Percentiles rank a stretch among this genome's conserved stretches.
phyloP scores from a whole-genome alignment of 2,113 vertebrate species.

The Herpetotheres cachinnans region DNA sequence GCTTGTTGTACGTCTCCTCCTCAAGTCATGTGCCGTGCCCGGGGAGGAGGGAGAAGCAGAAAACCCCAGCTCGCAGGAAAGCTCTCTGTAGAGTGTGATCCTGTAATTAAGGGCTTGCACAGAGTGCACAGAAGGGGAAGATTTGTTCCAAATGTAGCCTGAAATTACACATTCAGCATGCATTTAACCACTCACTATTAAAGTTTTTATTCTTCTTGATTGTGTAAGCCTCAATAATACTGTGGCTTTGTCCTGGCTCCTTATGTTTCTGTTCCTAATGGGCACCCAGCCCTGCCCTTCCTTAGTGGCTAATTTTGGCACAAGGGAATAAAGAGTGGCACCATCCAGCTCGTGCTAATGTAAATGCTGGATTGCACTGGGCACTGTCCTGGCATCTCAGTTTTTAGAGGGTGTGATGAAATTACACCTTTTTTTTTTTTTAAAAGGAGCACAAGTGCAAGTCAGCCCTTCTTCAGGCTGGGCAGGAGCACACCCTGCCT shows the following conservation, averaged over 20 bases:
- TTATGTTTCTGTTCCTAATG: background rate
- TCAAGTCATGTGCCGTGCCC: fast-evolving
- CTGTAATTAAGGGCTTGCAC: background rate
- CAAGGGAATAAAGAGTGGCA: background rate
- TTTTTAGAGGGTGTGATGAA: background rate
- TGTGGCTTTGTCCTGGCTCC: background rate
- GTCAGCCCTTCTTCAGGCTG: background rate
- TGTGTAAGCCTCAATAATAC: background rate
- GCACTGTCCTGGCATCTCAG: background rate
- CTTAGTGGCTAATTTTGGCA: background rate
- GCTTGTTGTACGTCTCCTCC: background rate
- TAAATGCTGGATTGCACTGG: background rate
- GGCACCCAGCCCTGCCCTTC: background rate
- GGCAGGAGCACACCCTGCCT: background rate
- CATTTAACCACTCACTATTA: background rate
- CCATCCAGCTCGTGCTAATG: background rate
- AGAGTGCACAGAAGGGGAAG: background rate
- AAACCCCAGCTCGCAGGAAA: fast-evolving
- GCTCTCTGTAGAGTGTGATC: background rate
- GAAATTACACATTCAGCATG: background rate
- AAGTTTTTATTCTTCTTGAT: background rate
- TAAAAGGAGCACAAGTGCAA: background rate
- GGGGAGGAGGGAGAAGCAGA: background rate
- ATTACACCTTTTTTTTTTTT: background rate
- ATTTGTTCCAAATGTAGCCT: background rate